Evolutionary conservation across 2,113 vertebrate species (phyloP).

Genomic region (Leucoraja erinaceus): DNA sequence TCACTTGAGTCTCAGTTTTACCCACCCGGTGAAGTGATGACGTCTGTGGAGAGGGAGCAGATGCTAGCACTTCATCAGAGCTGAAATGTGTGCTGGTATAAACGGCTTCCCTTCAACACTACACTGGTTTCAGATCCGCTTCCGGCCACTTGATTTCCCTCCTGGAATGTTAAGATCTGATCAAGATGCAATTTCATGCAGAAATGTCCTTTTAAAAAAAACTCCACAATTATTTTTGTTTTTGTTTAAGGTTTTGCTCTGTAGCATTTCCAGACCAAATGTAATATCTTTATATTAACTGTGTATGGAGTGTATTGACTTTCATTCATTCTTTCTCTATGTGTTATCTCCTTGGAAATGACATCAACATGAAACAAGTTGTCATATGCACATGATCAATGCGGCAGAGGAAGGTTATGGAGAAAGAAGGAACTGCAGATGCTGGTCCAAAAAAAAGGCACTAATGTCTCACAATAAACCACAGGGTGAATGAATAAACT

Average conservation of each 20-base stretch:
- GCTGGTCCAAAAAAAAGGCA: too few relatives aligned
- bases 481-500: too few relatives aligned
- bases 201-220: not conserved
- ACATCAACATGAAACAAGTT: not conserved
- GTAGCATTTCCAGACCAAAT: not conserved
- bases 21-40: not conserved
- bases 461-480: too few relatives aligned
- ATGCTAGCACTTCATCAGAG: not conserved
- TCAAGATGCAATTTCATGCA: not conserved
- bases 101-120: not conserved
- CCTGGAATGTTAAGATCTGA: not conserved
- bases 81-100: not conserved
- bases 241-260: not conserved
- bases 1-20: not conserved
- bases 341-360: not conserved
- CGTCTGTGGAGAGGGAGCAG: not conserved
- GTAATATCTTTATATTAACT: not conserved
- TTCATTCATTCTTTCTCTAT: not conserved
- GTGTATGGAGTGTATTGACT: not conserved
- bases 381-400: not conserved
- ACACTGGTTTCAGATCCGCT: not conserved
- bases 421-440: too few relatives aligned
- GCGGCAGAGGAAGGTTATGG: not conserved
- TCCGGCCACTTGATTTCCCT: slow-evolving; percentile 14
- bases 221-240: not conserved